A percentile compares a stretch with the other conserved stretches of the same genome.
Evolutionary conservation across 2,797 vertebrate species (phyloP).

Genomic region (Cottoperca gobio): DNA sequence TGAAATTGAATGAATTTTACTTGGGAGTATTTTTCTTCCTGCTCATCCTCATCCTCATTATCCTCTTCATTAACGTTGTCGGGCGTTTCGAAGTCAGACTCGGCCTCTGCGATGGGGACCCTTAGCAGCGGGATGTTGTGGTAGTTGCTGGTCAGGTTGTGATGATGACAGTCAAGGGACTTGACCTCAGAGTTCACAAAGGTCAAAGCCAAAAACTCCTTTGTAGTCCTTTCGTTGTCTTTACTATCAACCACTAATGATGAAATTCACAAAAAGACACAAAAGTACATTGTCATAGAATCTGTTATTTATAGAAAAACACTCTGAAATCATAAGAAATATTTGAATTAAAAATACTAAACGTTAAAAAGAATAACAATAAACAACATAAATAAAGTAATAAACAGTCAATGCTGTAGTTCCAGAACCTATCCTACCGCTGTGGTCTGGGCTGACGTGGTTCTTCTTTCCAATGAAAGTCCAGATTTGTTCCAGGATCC

Average conservation of each 20-base stretch:
- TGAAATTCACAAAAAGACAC: neutral
- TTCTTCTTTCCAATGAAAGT: slow-evolving; percentile 60
- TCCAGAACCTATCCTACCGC: slow-evolving; percentile 27
- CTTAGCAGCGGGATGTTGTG: slow-evolving; percentile 47
- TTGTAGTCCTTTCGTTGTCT: slow-evolving; percentile 3
- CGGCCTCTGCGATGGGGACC: slow-evolving; percentile 67
- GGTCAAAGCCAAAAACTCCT: slow-evolving; percentile 61
- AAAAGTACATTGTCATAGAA: neutral
- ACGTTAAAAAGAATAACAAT: neutral
- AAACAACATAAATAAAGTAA: neutral
- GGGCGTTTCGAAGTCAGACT: slow-evolving; percentile 59
- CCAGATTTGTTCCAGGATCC: slow-evolving; percentile 71
- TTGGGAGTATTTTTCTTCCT: neutral
- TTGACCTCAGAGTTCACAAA: slow-evolving; percentile 31
- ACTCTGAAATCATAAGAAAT: neutral
- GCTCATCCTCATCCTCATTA: neutral
- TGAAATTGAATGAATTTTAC: slow-evolving; percentile 44
- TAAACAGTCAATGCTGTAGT: neutral
- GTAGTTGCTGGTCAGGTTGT: slow-evolving; percentile 51
- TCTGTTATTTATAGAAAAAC: neutral
- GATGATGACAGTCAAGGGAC: neutral
- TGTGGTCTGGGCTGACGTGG: neutral
- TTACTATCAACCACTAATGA: neutral
- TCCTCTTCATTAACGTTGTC: slow-evolving; percentile 48
- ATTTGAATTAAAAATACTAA: neutral